Conservation (phyloP, 2,797 vertebrate genomes). For the Myotis findleyi region DNA sequence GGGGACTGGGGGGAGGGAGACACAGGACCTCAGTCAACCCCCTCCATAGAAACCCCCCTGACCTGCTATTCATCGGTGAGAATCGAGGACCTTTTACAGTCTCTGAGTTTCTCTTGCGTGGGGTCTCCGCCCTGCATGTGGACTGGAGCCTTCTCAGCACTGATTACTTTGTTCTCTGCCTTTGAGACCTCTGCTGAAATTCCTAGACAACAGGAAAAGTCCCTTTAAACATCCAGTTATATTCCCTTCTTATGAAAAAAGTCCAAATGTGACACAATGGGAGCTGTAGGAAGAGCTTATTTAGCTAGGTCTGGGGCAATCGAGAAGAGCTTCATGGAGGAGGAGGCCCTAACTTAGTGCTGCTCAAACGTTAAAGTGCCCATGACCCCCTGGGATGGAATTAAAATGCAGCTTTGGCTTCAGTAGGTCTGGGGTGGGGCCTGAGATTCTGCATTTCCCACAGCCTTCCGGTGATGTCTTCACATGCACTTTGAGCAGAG, state of each 20-base stretch:
- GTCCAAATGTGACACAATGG: background rate
- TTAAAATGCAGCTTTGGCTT: conserved; percentile 1
- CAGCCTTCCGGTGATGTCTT: background rate
- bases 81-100: background rate
- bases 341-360: background rate
- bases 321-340: background rate
- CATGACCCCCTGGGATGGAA: background rate
- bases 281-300: background rate
- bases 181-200: background rate
- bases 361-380: background rate
- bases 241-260: background rate
- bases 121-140: background rate
- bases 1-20: background rate
- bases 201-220: background rate
- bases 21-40: background rate
- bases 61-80: background rate
- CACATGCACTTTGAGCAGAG: background rate
- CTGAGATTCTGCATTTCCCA: background rate
- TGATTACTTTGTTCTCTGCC: background rate
- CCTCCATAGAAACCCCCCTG: background rate
- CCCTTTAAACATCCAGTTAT: background rate
- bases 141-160: background rate
- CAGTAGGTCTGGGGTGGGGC: background rate
- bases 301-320: background rate
- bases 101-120: background rate